Evolutionary conservation across 2,797 vertebrate genomes (phyloP), one percentile per base, ranked within the genome.

Genomic region (Hemibagrus guttatus): DNA sequence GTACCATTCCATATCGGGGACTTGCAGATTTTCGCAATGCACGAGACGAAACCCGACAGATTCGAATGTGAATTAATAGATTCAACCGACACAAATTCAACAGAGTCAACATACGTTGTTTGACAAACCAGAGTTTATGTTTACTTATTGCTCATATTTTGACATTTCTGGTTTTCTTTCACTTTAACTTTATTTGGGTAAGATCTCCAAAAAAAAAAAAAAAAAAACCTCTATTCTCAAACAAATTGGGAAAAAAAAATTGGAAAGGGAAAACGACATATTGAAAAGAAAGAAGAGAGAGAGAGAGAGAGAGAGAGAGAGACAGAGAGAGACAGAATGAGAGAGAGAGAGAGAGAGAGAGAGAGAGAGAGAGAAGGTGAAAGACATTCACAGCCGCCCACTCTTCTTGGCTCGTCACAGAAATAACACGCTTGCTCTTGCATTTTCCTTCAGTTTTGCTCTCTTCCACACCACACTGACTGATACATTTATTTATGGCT

Each of bases 391-490:
- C 74, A 84, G 68, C 74, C 88, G 39, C 87, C 87, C 90, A 90
- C 88, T 87, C 88, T 66, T 87, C 88, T 66, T 74, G 6, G 19
- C 90, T 89, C 86, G 16, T 80, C 86, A 72, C 87, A 84, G 84
- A 88, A 87, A 49, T 68, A 90, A 90, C 82, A 61, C 58, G 79
- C 88, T 89, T 88, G 86, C 83, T 87, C 84, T 87, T 81, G 89
- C 84, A 90, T 91, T 88, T 58, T 91, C 89, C 82, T 69, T 84
- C 76, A 39, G 21, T 56, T 83, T 87, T 35, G 68, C 85, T 87
- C 75, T 88, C 88, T 90, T 90, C 89, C 74, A 28, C 85, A 84
- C 85, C 88, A 74, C 76, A 88, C 85, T 88, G 88, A 89, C 90
- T 85, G 84, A 87, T 81, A 80, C 78, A 84, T 90, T 90, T 87